Conservation (phyloP, 1,140 invertebrate species). For the Drosophila sp. region DNA sequence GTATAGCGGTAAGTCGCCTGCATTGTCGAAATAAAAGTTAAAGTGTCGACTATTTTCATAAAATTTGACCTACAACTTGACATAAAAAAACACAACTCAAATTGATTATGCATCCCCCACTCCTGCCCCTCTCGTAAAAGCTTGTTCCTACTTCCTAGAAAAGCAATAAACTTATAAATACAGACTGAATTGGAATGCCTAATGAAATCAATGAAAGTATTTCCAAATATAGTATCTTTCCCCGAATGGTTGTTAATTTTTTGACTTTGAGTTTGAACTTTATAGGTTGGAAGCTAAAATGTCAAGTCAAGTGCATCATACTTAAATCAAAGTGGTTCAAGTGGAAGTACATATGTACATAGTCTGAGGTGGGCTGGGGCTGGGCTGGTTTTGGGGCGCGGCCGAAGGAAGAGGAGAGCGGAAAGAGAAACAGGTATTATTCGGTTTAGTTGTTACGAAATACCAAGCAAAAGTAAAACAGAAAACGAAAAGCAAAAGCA, state of each 20-base stretch:
- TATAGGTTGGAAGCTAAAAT: conserved; percentile 19
- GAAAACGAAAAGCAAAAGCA: conserved; percentile 40
- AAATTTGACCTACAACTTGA: not conserved
- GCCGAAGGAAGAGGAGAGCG: not conserved
- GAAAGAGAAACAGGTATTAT: conserved; percentile 54
- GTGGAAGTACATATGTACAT: too few species aligned
- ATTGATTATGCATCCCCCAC: not conserved
- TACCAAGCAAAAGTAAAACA: conserved; percentile 39
- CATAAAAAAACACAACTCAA: not conserved
- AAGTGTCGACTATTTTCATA: not conserved
- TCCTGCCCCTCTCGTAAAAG: not conserved
- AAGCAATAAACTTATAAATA: conserved; percentile 4
- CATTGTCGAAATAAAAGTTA: too few species aligned
- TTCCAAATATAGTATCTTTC: conserved; percentile 18
- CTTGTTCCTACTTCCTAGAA: not conserved
- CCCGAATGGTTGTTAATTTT: not conserved
- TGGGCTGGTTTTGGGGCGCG: not conserved
- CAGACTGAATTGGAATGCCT: conserved; percentile 9
- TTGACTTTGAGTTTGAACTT: conserved; percentile 54
- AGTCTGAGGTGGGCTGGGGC: not conserved
- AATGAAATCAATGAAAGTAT: conserved; percentile 56
- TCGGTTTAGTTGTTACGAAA: conserved; percentile 67
- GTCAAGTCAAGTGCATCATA: conserved; percentile 21
- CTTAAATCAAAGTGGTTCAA: not conserved
- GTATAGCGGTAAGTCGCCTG: not conserved